Evolutionary conservation across 2,797 vertebrate species (phyloP).

Genomic region (Urocyon cinereoargenteus): DNA sequence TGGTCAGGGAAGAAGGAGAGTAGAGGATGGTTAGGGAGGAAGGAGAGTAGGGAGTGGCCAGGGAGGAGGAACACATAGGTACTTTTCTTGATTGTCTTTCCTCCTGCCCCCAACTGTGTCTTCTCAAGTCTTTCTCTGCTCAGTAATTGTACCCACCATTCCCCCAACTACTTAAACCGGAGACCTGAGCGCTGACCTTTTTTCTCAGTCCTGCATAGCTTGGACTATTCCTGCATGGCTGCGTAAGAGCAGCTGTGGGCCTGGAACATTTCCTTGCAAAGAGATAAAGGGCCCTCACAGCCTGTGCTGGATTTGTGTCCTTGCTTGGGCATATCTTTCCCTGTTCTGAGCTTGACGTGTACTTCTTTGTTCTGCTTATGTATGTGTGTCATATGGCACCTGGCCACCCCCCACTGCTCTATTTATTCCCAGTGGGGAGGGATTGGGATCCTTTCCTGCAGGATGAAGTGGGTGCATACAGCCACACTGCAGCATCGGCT

Average conservation of each 20-base stretch:
- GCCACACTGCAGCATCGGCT: accelerated
- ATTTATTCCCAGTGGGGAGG: background rate
- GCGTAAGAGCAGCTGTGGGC: background rate
- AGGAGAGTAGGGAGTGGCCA: accelerated
- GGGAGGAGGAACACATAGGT: background rate
- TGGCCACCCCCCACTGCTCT: background rate
- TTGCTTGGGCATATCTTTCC: background rate
- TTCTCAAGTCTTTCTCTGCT: background rate
- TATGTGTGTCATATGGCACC: background rate
- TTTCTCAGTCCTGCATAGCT: background rate
- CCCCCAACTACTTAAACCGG: background rate
- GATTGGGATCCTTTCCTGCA: background rate
- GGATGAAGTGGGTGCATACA: background rate
- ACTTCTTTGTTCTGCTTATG: background rate
- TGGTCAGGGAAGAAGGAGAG: no score
- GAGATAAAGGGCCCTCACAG: background rate
- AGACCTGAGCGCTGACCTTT: background rate
- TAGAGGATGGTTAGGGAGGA: background rate
- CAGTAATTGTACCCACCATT: background rate
- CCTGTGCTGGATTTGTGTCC: background rate
- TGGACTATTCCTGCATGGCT: background rate
- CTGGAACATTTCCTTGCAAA: background rate
- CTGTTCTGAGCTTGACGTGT: background rate
- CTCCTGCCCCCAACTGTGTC: background rate
- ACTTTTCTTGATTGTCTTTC: background rate